phyloP scores from a whole-genome alignment of 2,888 invertebrate species.

The Euphydryas editha region DNA sequence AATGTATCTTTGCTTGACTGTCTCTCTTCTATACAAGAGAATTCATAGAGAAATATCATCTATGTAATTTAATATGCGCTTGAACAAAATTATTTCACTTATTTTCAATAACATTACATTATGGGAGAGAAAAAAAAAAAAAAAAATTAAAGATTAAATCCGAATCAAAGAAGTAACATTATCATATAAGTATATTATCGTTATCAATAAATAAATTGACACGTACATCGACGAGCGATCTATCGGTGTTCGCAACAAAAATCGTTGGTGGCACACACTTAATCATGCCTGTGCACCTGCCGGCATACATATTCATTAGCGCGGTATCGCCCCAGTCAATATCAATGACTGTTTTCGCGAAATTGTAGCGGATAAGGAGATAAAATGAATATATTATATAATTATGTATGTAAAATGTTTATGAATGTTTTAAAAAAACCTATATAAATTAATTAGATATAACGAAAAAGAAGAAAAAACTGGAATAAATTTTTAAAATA shows the following conservation, averaged over 20 bases:
- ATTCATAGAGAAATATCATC: too few relatives aligned
- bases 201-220: constrained; percentile 58
- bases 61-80: too few relatives aligned
- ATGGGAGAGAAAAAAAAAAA: too few relatives aligned
- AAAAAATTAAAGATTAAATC: not conserved
- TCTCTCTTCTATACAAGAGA: too few relatives aligned
- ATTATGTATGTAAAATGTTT: not conserved
- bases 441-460: not conserved
- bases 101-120: too few relatives aligned
- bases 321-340: constrained; percentile 67
- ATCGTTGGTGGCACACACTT: constrained; percentile 78
- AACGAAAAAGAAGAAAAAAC: not conserved
- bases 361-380: constrained; percentile 23
- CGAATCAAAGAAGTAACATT: not conserved
- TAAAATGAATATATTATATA: constrained; percentile 15
- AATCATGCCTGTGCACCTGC: constrained; percentile 78
- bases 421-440: not conserved
- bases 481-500: not conserved
- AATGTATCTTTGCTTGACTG: too few relatives aligned
- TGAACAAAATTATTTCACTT: too few relatives aligned
- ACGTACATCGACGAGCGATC: constrained; percentile 59
- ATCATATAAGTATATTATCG: constrained; percentile 28
- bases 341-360: constrained; percentile 72
- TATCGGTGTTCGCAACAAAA: constrained; percentile 69
- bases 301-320: constrained; percentile 79